Evolutionary conservation across 2,797 vertebrate genomes (phyloP).

Genomic region (Pteronotus mesoamericanus): DNA sequence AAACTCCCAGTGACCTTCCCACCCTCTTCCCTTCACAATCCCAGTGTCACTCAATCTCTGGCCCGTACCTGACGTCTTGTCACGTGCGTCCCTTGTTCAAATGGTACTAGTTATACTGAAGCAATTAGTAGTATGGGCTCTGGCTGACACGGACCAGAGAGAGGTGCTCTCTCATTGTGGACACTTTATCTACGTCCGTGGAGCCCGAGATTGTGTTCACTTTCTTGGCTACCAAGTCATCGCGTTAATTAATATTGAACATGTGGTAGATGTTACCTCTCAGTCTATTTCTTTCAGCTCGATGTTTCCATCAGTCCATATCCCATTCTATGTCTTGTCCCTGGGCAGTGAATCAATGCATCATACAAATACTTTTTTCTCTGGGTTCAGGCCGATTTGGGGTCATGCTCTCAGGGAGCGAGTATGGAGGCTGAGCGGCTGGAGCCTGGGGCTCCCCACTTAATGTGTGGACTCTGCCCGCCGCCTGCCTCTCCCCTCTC

Average conservation of each 20-base stretch:
- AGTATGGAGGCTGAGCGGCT: background rate
- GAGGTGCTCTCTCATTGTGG: background rate
- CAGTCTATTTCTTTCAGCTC: background rate
- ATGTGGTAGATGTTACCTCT: background rate
- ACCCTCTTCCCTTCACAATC: background rate
- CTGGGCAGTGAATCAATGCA: background rate
- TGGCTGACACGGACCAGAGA: too few relatives aligned
- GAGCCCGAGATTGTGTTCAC: background rate
- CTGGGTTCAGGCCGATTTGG: background rate
- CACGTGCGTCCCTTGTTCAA: background rate
- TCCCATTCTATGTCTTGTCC: background rate
- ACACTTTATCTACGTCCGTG: accelerated
- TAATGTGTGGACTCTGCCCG: background rate
- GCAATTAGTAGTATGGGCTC: background rate
- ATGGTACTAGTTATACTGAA: background rate
- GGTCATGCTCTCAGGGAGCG: background rate
- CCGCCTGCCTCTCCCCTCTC: background rate
- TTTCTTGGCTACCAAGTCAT: background rate
- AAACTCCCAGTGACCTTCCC: background rate
- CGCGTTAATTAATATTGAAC: background rate
- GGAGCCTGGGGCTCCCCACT: background rate
- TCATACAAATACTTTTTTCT: background rate
- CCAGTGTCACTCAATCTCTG: background rate
- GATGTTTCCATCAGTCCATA: background rate
- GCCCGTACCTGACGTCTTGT: background rate